Evolutionary conservation across 2,888 invertebrate genomes (phyloP).

Genomic region (Tenthredo mesomela): DNA sequence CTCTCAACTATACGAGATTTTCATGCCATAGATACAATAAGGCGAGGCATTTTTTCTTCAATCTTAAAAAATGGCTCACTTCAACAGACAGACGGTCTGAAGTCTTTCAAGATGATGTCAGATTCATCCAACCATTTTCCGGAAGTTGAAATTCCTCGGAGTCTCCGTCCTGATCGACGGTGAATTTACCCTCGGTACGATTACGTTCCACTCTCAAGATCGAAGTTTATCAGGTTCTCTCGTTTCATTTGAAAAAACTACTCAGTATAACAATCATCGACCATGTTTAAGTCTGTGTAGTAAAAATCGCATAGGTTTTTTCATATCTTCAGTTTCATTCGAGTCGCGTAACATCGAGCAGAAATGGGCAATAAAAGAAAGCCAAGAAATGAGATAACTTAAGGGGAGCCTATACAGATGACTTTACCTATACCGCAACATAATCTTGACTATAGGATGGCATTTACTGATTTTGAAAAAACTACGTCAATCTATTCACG

Average conservation of each 20-base stretch:
- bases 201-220: background rate
- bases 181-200: background rate
- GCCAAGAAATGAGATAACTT: background rate
- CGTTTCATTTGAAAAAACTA: background rate
- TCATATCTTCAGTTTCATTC: background rate
- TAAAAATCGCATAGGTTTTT: background rate
- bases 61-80: background rate
- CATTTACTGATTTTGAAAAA: no score
- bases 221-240: background rate
- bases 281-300: background rate
- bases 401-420: no score
- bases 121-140: background rate
- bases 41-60: background rate
- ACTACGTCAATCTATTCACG: no score
- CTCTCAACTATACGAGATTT: background rate
- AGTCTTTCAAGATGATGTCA: background rate
- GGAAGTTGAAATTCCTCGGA: slow-evolving; percentile 9
- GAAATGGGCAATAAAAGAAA: background rate
- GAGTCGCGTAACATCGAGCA: background rate
- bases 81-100: no score
- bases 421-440: no score
- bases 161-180: background rate
- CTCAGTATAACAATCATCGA: background rate
- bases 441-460: no score
- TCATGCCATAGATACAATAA: background rate